A percentile compares a stretch with the other conserved stretches of the same genome.
phyloP scores from a whole-genome alignment of 2,113 vertebrate genomes.

The Istiophorus platypterus region DNA sequence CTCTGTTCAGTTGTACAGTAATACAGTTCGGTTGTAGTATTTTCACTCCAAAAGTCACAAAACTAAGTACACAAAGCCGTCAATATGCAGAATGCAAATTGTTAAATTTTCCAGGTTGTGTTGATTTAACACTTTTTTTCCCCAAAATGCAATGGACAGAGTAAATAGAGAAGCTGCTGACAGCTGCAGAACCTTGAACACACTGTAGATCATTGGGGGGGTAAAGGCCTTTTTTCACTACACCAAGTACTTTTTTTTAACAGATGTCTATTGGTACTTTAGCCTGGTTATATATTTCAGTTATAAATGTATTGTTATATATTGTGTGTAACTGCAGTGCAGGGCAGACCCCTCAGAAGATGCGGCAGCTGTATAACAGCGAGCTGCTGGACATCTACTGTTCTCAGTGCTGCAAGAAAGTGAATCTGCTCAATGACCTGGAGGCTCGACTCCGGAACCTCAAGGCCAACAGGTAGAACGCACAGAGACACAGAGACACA shows the following conservation, averaged over 20 bases:
- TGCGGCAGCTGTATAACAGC: slow-evolving; percentile 87
- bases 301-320: background rate
- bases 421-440: slow-evolving; percentile 95
- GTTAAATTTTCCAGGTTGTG: too few relatives aligned
- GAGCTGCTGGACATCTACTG: slow-evolving; percentile 95
- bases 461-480: slow-evolving; percentile 92
- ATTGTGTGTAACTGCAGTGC: slow-evolving; percentile 80
- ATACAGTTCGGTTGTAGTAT: too few relatives aligned
- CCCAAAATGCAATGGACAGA: background rate
- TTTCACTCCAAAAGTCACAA: background rate
- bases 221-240: too few relatives aligned
- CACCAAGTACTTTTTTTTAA: background rate
- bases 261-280: background rate
- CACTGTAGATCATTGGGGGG: too few relatives aligned
- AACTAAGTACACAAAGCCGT: too few relatives aligned
- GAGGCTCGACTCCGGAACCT: slow-evolving; percentile 95
- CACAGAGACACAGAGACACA: too few relatives aligned
- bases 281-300: background rate
- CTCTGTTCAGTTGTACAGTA: too few relatives aligned
- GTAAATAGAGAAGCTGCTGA: too few relatives aligned
- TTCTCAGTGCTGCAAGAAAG: slow-evolving; percentile 97
- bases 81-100: too few relatives aligned
- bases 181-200: background rate
- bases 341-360: slow-evolving; percentile 93
- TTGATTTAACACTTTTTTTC: too few relatives aligned